Percentiles rank a stretch among this genome's conserved stretches.
phyloP scores from a whole-genome alignment of 2,797 vertebrate genomes.

The Podarcis lilfordi region DNA sequence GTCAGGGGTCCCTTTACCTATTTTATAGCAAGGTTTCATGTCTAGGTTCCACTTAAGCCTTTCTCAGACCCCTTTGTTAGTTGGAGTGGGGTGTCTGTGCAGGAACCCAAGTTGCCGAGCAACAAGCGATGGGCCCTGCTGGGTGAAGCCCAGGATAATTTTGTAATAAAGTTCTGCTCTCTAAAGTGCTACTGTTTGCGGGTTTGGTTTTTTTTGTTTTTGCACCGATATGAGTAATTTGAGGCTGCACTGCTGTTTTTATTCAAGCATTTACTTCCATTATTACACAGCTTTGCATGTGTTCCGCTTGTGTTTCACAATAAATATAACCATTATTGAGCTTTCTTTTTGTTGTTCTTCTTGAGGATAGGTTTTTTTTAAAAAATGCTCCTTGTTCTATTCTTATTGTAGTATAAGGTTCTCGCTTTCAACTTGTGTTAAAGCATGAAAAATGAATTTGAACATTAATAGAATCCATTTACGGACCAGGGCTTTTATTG shows the following conservation, averaged over 20 bases:
- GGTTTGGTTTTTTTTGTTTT: background rate
- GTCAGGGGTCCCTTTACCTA: too few species aligned
- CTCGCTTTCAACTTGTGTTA: constrained; percentile 67
- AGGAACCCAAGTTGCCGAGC: background rate
- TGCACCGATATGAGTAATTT: constrained; percentile 32
- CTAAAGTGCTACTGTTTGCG: constrained; percentile 31
- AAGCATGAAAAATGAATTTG: constrained; percentile 74
- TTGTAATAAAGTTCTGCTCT: constrained; percentile 48
- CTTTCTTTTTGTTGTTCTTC: constrained; percentile 28
- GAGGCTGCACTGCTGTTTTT: constrained; percentile 33
- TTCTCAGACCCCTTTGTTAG: background rate
- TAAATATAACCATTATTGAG: constrained; percentile 42
- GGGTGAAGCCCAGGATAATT: constrained; percentile 32
- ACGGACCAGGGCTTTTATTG: constrained; percentile 73
- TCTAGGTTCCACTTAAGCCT: background rate
- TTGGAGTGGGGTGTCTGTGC: background rate
- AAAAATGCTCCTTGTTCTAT: constrained; percentile 2
- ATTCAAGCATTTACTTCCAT: constrained; percentile 35
- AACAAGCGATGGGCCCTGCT: background rate
- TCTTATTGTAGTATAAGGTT: constrained; percentile 31
- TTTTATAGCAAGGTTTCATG: background rate
- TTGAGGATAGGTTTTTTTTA: background rate
- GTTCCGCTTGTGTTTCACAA: constrained; percentile 37
- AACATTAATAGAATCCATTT: constrained; percentile 74
- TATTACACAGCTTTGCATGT: constrained; percentile 12